phyloP scores from a whole-genome alignment of 1,140 invertebrate genomes.

The Conopomorpha cramerella region DNA sequence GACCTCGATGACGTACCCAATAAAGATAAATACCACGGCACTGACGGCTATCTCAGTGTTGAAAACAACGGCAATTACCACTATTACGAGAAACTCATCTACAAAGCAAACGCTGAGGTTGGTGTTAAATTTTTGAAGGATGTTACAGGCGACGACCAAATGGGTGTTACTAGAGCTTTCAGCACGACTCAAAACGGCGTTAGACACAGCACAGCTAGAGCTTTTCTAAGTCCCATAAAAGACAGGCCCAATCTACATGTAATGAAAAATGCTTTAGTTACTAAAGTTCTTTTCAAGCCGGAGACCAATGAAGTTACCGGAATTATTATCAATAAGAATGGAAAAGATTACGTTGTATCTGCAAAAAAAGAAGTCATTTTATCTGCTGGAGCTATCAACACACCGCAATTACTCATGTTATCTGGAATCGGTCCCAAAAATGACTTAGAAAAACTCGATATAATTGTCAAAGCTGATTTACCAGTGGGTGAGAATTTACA shows the following conservation, averaged over 20 bases:
- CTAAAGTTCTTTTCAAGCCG: slow-evolving; percentile 63
- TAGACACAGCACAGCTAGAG: slow-evolving; percentile 40
- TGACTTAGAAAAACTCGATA: slow-evolving; percentile 67
- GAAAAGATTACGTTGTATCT: slow-evolving; percentile 40
- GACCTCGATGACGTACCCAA: slow-evolving; percentile 10
- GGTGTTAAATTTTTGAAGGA: slow-evolving; percentile 67
- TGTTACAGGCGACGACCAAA: slow-evolving; percentile 53
- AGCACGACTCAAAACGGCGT: slow-evolving; percentile 55
- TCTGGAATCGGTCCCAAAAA: slow-evolving; percentile 75
- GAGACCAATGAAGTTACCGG: slow-evolving; percentile 58
- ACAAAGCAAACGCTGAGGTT: slow-evolving; percentile 72
- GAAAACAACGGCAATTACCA: slow-evolving; percentile 71
- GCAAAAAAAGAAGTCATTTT: slow-evolving; percentile 70
- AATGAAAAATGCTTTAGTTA: slow-evolving; percentile 65
- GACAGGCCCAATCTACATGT: slow-evolving; percentile 71
- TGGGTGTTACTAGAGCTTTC: slow-evolving; percentile 32
- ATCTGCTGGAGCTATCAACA: slow-evolving; percentile 70
- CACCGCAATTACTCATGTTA: slow-evolving; percentile 72
- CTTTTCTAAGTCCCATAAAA: slow-evolving; percentile 56
- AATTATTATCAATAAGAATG: slow-evolving; percentile 63
- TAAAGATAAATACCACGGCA: slow-evolving; percentile 75
- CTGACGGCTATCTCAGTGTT: slow-evolving; percentile 76
- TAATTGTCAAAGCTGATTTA: slow-evolving; percentile 62
- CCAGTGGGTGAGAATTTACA: slow-evolving; percentile 69
- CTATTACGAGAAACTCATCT: slow-evolving; percentile 69